These are phyloP conservation scores for Ophion ventricosus DNA, from an alignment of 2,888 invertebrate genomes.

Conservation along the genomic window DNA sequence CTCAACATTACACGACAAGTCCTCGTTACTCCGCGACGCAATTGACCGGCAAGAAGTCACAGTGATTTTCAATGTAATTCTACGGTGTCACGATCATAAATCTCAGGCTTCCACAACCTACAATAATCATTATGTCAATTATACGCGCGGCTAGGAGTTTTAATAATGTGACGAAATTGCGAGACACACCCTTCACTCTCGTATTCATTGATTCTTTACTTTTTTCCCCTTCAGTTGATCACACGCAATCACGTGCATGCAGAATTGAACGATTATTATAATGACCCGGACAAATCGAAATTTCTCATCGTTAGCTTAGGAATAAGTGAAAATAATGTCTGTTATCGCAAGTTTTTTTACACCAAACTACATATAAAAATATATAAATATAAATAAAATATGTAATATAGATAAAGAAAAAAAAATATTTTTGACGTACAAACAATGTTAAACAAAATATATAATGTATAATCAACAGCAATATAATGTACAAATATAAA, in stretches of 20 bases:
- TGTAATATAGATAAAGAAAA: too few relatives aligned
- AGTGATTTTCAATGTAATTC: neutral
- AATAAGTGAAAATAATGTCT: too few relatives aligned
- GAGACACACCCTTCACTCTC: neutral
- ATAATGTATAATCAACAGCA: too few relatives aligned
- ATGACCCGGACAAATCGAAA: neutral
- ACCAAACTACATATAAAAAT: too few relatives aligned
- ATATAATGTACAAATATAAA: too few relatives aligned
- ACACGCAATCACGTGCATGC: neutral
- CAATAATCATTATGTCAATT: conserved; percentile 55
- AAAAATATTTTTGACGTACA: too few relatives aligned
- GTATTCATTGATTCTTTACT: neutral
- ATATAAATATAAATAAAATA: too few relatives aligned
- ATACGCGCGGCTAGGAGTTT: conserved; percentile 35
- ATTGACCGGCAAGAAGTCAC: neutral
- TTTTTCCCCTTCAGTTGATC: neutral
- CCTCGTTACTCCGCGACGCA: neutral
- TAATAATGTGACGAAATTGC: conserved; percentile 40
- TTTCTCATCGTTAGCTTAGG: neutral
- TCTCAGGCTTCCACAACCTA: conserved; percentile 26
- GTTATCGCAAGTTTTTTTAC: too few relatives aligned
- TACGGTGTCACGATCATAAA: neutral
- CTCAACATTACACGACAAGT: neutral
- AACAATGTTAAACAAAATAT: too few relatives aligned
- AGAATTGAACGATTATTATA: neutral